A percentile compares a stretch with the other conserved stretches of the same genome.
Evolutionary conservation across 2,797 vertebrate genomes (phyloP).

Genomic region (Spondyliosoma cantharus): DNA sequence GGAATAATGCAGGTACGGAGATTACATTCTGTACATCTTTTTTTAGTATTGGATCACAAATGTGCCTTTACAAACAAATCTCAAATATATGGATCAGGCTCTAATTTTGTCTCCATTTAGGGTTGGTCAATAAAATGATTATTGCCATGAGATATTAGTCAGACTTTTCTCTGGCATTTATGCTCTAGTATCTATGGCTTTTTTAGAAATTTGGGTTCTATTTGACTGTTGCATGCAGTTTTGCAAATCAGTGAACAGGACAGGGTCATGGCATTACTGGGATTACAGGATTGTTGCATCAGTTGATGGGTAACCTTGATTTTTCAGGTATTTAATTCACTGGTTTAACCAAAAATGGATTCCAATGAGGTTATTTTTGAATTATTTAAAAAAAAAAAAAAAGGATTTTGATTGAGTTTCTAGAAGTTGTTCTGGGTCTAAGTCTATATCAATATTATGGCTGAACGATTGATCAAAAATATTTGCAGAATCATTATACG

Average conservation of each 20-base stretch:
- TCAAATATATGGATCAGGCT: no score
- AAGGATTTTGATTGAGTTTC: not conserved
- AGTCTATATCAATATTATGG: not conserved
- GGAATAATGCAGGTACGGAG: not conserved
- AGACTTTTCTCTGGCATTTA: not conserved
- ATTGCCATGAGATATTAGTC: not conserved
- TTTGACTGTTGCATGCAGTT: not conserved
- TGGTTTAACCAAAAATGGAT: constrained; percentile 26
- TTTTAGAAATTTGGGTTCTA: constrained; percentile 6
- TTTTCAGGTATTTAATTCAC: constrained; percentile 14
- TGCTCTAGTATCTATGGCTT: not conserved
- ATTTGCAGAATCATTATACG: no score
- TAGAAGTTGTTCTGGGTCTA: not conserved
- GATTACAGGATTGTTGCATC: constrained; percentile 10
- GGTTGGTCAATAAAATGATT: not conserved
- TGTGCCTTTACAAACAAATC: no score
- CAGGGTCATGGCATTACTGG: not conserved
- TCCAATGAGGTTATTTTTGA: not conserved
- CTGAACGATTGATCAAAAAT: no score
- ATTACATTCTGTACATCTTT: not conserved
- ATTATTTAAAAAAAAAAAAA: no score
- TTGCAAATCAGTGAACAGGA: constrained; percentile 19
- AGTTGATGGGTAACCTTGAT: constrained; percentile 38
- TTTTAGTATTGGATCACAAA: no score
- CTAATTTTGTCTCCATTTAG: not conserved